These are phyloP conservation scores for Conistra vaccinii DNA, from an alignment of 2,888 invertebrate species.

Conservation along the genomic window DNA sequence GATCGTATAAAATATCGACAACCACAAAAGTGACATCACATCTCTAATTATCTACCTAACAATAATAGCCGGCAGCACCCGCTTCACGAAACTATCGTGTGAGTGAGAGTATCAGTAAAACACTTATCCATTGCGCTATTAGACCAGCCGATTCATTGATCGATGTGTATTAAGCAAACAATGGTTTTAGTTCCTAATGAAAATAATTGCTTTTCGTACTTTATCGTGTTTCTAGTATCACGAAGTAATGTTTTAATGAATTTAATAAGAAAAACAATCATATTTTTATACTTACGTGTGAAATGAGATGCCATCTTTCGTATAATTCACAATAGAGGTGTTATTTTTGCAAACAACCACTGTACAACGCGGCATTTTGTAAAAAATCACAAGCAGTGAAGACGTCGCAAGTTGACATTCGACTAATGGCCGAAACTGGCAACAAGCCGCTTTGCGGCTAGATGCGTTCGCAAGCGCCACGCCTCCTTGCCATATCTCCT, in stretches of 20 bases:
- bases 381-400: no score
- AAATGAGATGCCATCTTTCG: slow-evolving; percentile 34
- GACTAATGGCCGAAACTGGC: neutral
- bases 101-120: slow-evolving; percentile 13
- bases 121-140: slow-evolving; percentile 15
- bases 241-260: slow-evolving; percentile 5
- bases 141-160: slow-evolving; percentile 8
- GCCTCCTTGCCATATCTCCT: no score
- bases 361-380: neutral
- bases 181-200: slow-evolving; percentile 2
- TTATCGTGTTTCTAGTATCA: slow-evolving; percentile 2
- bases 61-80: neutral
- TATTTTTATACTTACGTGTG: slow-evolving; percentile 34
- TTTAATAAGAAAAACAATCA: slow-evolving; percentile 11
- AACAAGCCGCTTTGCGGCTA: neutral
- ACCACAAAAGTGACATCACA: neutral
- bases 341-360: slow-evolving; percentile 29
- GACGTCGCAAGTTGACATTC: no score
- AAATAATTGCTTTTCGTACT: neutral
- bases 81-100: slow-evolving; percentile 9
- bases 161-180: neutral
- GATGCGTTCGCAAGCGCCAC: no score
- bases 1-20: slow-evolving; percentile 5
- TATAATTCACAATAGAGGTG: slow-evolving; percentile 36
- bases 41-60: neutral